A percentile compares a stretch with the other conserved stretches of the same genome.
Evolutionary conservation across 2,113 vertebrate species (phyloP).

Genomic region (Astur gentilis): DNA sequence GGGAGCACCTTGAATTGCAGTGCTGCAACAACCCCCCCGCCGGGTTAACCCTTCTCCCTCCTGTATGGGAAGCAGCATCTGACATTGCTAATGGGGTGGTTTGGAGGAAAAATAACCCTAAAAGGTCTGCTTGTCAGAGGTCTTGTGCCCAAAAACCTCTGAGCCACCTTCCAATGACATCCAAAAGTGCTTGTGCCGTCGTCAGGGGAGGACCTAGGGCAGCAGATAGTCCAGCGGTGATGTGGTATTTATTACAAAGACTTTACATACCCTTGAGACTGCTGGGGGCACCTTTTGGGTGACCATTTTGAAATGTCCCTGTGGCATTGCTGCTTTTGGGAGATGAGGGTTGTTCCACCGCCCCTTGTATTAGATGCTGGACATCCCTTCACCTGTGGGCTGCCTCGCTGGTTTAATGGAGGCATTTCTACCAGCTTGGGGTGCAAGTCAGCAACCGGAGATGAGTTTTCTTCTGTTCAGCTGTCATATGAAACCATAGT

Average conservation of each 20-base stretch:
- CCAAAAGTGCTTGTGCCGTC: accelerated
- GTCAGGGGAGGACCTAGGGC: background rate
- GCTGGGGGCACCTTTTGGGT: background rate
- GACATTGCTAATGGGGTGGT: accelerated
- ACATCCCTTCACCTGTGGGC: background rate
- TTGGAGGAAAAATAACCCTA: background rate
- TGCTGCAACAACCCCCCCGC: background rate
- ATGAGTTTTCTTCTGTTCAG: background rate
- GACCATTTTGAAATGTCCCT: background rate
- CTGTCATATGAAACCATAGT: background rate
- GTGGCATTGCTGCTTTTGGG: background rate
- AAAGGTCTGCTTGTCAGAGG: background rate
- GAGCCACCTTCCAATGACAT: background rate
- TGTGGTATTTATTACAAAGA: background rate
- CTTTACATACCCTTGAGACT: accelerated
- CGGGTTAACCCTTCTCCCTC: conserved; percentile 6
- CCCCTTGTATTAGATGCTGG: background rate
- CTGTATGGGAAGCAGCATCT: background rate
- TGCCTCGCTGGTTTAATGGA: background rate
- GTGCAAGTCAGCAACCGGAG: background rate
- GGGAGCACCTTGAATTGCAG: background rate
- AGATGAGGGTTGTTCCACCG: background rate
- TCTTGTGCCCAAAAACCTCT: background rate
- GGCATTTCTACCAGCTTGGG: background rate
- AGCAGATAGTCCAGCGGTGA: background rate